Evolutionary conservation across 2,888 invertebrate genomes (phyloP), one percentile per base, ranked within the genome.

Genomic region (Selenia dentaria): DNA sequence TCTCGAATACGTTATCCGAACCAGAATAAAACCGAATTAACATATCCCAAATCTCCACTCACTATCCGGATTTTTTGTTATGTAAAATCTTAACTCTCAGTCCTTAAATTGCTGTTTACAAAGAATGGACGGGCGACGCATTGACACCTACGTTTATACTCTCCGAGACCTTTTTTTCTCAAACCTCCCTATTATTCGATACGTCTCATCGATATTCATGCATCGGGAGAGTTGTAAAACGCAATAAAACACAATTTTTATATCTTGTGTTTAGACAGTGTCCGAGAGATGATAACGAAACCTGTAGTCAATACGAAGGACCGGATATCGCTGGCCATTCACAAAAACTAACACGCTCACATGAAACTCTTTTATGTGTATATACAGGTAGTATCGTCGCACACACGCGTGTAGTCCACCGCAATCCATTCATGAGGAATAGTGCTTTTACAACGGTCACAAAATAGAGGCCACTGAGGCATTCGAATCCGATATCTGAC

Each of bases 221-320:
- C 75, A 71, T 61, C 68, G 72, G 66, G 70, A 69, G 71, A 68
- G 82, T 73, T 82, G 83, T 89, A 86, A 87, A 87, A 80, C 60
- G 81, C 65, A 81, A 89, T 90, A 90, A 89, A 89, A 83, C 86
- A 81, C 83, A 79, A 86, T 85, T 87, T 89, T 88, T 89, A 89
- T 87, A 85, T 85, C 78, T 79, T 71, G 65, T 87, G 83, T 89
- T 89, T 88, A 88, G 89, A 88, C 89, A 82, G 85, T 77, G 80
- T 74, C 70, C 76, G 84, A 80, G 82, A 84, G 81, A 74, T 86
- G 89, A 90, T 90, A 90, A 90, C 85, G 70, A 83, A 89, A 89
- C 88, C 84, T 84, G 89, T 81, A 82, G 71, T 64, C 76, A 70
- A 82, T 81, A 80, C 72, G 70, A 75, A 78, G 74, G 86, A 86